Base-by-base conservation (phyloP, 2,797 vertebrate species). In the Molothrus aeneus region DNA sequence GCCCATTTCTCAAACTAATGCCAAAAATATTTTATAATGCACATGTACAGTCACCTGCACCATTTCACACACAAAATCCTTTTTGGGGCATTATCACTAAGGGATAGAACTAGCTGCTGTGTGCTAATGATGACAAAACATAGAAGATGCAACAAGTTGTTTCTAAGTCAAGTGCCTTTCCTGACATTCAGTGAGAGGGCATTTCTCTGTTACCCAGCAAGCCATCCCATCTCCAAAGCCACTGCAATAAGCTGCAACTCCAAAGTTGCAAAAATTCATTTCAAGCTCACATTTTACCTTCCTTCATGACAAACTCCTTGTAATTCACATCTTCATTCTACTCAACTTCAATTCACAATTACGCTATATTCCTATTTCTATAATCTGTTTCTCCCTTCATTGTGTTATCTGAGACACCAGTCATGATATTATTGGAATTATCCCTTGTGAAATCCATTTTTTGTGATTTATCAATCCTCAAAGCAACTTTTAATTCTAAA, bases 131-230 rank as follows among this genome's bases (percentile, higher is more conserved):
- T 32, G 12, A 80, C 28, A 9, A 38, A 59, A 69, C 12, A 32
- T 0, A 31, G 8, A 42, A 50, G 26, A 10, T 60, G 25, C 13
- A 56, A 68, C 42, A 68, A 61, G 40, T 38, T n/a, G 9, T 43
- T 61, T 6, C 32, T 22, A 29, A 47, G 47, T 3, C n/a, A 61
- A 43, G 10, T 25, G 61, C 8, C 45, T 73, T 42, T 60, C 45
- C 61, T 32, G 16, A 45, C 3, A 4, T 3, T 3, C 7, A 31
- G 3, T 2, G 9, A 61, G 45, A 3, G 8, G 17, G 15, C 12
- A 59, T 54, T 88, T 57, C 40, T 61, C 45, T 18, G 13, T 21
- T n/a, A 56, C 18, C 36, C 28, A 43, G 16, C 2, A 22, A 51
- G 16, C 32, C 19, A 36, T 31, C 38, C 47, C 56, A 45, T 26